Evolutionary conservation across 2,888 invertebrate genomes (phyloP), one percentile per base, ranked within the genome.

Genomic region (Caenorhabditis sp.): DNA sequence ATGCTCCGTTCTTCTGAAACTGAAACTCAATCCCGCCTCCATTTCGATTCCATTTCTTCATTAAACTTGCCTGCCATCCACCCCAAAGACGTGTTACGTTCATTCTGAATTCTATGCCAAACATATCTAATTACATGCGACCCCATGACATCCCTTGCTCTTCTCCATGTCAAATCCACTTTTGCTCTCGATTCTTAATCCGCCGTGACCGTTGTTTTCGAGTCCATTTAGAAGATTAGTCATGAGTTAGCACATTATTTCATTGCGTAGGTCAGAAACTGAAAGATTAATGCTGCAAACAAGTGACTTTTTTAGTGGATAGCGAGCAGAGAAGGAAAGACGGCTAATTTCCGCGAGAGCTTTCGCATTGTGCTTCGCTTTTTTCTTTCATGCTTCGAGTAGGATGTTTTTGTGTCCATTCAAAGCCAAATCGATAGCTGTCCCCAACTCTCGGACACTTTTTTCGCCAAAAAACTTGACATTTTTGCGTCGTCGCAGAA

Each of bases 91-190:
- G 68, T 68, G 58, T 48, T 39, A 39, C 22, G 48, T 59, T 70
- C 59, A 59, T 59, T 53, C 17, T 8, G 15, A 70, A 59, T 70
- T 70, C 59, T 26, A 59, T 70, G 26, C 53, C 45, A 70, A 59
- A 46, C 59, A 61, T 59, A 70, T 70, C 59, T 59, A 70, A 70
- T 70, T 70, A 59, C 59, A 70, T 32, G 35, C 53, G 58, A 58
- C 50, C 52, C 46, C 45, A 20, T 55, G 55, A 45, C 62, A 53
- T 43, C 22, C 24, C 20, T 22, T 32, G 32, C n/a, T 35, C 22
- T 50, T 43, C 22, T 35, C 52, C 52, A 50, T 66, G 56, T 58
- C 48, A 53, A 59, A 59, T 70, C 70, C 35, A 59, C 37, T 70
- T 70, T 70, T 37, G 45, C 59, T 53, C 66, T 56, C 37, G n/a